These are phyloP conservation scores for Pasiphila rectangulata DNA, from an alignment of 2,888 invertebrate species.

Conservation along the genomic window DNA sequence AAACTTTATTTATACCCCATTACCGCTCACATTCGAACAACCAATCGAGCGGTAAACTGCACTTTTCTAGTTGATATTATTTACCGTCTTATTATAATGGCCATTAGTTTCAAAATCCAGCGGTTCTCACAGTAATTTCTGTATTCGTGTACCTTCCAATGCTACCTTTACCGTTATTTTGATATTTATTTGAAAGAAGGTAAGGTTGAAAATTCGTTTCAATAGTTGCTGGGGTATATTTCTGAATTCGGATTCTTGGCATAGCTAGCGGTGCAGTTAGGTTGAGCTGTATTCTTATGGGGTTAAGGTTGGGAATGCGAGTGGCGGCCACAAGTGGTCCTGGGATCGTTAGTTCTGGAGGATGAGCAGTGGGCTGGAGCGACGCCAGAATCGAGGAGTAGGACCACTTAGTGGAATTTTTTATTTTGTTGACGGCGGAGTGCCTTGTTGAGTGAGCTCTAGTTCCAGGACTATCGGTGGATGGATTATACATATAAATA, in stretches of 20 bases:
- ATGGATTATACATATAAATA: not conserved
- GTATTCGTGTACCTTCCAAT: conserved; percentile 10
- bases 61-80: conserved; percentile 18
- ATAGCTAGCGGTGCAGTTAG: not conserved
- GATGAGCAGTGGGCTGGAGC: conserved; percentile 41
- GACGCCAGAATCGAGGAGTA: conserved; percentile 15
- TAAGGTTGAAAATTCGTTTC: conserved; percentile 17
- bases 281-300: not conserved
- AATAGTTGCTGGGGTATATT: not conserved
- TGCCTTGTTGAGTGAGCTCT: conserved; percentile 25
- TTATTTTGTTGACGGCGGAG: conserved; percentile 23
- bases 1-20: conserved; percentile 32
- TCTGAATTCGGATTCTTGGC: conserved; percentile 1
- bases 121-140: conserved; percentile 16
- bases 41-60: conserved; percentile 22
- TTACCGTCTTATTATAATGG: conserved; percentile 24
- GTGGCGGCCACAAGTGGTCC: conserved; percentile 22
- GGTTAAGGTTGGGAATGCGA: not conserved
- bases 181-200: not conserved
- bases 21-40: conserved; percentile 30
- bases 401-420: conserved; percentile 29
- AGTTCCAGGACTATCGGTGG: not conserved
- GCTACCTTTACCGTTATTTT: not conserved
- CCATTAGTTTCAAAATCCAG: conserved; percentile 29
- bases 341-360: conserved; percentile 55